Percentiles rank a stretch among this genome's conserved stretches.
Evolutionary conservation across 2,113 vertebrate species (phyloP).

Genomic region (Anoura caudifer): DNA sequence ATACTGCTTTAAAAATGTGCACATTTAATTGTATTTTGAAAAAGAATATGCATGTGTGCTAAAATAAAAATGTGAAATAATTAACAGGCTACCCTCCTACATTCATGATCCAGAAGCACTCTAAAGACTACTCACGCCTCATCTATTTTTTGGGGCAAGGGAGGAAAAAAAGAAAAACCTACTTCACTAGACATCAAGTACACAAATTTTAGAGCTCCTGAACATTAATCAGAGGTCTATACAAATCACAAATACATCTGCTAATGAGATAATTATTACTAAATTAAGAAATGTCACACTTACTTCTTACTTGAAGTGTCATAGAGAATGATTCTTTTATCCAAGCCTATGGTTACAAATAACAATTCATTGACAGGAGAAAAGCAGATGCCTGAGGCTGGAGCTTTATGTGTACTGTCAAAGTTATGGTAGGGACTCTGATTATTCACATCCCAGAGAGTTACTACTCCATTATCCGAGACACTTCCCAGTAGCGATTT

Average conservation of each 20-base stretch:
- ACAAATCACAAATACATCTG: slow-evolving; percentile 12
- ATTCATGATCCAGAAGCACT: background rate
- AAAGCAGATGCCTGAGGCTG: slow-evolving; percentile 92
- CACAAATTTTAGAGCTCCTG: background rate
- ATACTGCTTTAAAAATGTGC: background rate
- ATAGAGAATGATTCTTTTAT: slow-evolving; percentile 98
- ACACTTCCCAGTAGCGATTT: slow-evolving; percentile 93
- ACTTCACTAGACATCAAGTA: background rate
- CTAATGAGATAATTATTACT: slow-evolving; percentile 15
- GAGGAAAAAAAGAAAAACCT: slow-evolving; percentile 5
- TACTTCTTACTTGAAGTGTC: slow-evolving; percentile 96
- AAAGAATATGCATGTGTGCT: background rate
- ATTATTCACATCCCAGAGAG: slow-evolving; percentile 95
- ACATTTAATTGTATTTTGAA: background rate
- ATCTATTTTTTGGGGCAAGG: background rate
- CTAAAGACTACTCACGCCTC: background rate
- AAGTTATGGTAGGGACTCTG: slow-evolving; percentile 92
- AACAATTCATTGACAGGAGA: slow-evolving; percentile 95
- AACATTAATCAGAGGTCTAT: background rate
- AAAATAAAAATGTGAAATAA: slow-evolving; percentile 26
- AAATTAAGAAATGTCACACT: slow-evolving; percentile 70
- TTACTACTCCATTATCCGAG: slow-evolving; percentile 92
- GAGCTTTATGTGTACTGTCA: slow-evolving; percentile 92
- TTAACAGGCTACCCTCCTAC: background rate
- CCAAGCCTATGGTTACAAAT: slow-evolving; percentile 93